Percentiles rank a stretch among this genome's conserved stretches.
These are phyloP conservation scores for Saimiri boliviensis DNA, from an alignment of 2,113 vertebrate genomes.

Conservation along the genomic window DNA sequence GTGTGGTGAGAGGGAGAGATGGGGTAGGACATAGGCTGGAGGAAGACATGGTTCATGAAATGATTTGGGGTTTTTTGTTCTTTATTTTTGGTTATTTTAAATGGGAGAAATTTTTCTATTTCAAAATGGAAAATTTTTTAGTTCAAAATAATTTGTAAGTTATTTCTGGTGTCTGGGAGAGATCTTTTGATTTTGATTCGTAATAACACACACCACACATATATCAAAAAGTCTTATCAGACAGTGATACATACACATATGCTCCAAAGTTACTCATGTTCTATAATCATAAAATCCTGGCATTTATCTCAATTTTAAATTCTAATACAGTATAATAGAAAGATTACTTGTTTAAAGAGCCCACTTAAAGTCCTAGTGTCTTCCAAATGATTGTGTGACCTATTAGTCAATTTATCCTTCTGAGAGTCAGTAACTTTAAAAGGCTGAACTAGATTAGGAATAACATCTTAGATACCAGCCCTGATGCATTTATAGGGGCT, in stretches of 20 bases:
- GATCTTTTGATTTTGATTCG: background rate
- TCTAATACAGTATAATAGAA: background rate
- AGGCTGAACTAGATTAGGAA: background rate
- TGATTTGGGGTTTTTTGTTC: background rate
- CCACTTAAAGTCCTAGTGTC: background rate
- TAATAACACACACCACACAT: background rate
- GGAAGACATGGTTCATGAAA: background rate
- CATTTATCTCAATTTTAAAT: background rate
- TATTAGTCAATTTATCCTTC: constrained; percentile 4
- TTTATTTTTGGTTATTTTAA: background rate
- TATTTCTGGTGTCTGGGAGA: background rate
- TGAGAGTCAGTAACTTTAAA: background rate
- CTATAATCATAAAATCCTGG: background rate
- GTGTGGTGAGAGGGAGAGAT: background rate
- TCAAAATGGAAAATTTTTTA: background rate
- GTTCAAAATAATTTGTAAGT: constrained; percentile 30
- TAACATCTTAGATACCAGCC: background rate
- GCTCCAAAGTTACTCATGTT: background rate
- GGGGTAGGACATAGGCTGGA: background rate
- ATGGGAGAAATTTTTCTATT: background rate
- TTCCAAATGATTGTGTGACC: background rate
- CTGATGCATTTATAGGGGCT: background rate
- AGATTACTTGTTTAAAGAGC: background rate
- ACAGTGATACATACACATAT: background rate
- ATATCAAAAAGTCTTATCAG: background rate